Base-by-base conservation (phyloP, 2,797 vertebrate species). In the Arnoldichthys spilopterus region DNA sequence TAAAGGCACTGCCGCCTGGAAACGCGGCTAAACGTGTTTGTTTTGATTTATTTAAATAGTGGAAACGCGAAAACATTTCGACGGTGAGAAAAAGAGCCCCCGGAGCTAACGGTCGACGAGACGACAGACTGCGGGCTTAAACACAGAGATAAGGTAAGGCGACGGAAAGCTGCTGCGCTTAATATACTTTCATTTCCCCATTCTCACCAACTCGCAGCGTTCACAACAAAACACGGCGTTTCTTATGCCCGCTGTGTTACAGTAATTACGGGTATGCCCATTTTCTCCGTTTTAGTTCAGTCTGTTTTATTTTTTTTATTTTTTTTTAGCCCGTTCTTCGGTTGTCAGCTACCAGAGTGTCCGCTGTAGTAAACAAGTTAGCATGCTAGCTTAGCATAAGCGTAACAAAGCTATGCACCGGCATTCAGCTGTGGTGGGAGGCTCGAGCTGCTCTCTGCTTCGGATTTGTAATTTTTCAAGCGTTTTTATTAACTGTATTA, bases 21-120 rank as follows among this genome's bases (percentile, higher is more conserved):
- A 85, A 83, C 47, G 86, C 88, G 66, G 82, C 72, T 85, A 89
- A 90, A 85, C 28, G 64, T 75, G 59, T 53, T 75, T 83, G 66
- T 88, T 86, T 82, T 76, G 88, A 80, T 84, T 64, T n/a, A 80
- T 91, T 92, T 90, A 5, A 90, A 91, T 85, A 59, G n/a, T 28
- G 82, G 34, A 13, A 59, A 61, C 22, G 18, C 56, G n/a, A 45
- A 69, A 62, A 82, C 63, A 56, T 71, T 37, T 80, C 18, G 69
- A 71, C 70, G 71, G 77, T 67, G 34, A 22, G 3, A 28, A 9
- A 61, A 30, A 18, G 15, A 51, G 72, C 34, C 74, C 20, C 74
- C 18, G 43, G 61, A 6, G 18, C 77, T 63, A 86, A 87, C 90
- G 85, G 73, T 76, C 85, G 78, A 86, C 73, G 68, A 43, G 20